Conservation (phyloP, 2,888 invertebrate genomes). For the Taenaris catops region DNA sequence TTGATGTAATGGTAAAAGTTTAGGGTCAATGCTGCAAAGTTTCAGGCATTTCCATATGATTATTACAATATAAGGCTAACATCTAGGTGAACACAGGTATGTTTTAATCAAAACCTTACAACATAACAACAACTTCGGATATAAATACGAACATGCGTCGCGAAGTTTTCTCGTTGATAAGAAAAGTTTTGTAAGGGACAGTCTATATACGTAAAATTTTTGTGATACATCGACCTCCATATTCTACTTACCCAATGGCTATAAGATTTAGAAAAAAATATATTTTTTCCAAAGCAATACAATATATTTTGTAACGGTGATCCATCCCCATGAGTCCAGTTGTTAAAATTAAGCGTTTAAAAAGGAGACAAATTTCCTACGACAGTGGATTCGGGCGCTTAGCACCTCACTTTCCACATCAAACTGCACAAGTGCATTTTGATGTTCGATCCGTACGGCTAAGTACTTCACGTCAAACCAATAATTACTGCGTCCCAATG, state of each 20-base stretch:
- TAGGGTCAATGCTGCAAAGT: constrained; percentile 1
- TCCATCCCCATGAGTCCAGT: too few species aligned
- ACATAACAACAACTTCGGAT: constrained; percentile 14
- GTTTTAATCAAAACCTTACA: constrained; percentile 15
- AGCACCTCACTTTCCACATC: constrained; percentile 64
- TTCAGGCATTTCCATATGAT: constrained; percentile 3
- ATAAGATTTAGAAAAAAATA: too few species aligned
- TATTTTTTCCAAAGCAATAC: too few species aligned
- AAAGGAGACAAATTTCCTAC: constrained; percentile 71
- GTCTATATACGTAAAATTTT: constrained; percentile 17
- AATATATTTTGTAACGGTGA: too few species aligned
- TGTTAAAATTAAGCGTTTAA: too few species aligned
- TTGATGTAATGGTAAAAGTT: constrained; percentile 4
- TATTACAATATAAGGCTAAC: constrained; percentile 2
- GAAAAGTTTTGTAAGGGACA: constrained; percentile 21
- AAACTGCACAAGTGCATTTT: constrained; percentile 38
- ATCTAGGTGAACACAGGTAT: constrained; percentile 3
- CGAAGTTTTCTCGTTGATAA: constrained; percentile 21
- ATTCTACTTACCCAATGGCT: too few species aligned
- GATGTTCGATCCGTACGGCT: constrained; percentile 47
- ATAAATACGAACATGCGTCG: constrained; percentile 16
- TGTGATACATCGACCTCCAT: constrained; percentile 9
- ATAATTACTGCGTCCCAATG: constrained; percentile 33
- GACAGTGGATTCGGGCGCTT: constrained; percentile 59
- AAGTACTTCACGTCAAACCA: constrained; percentile 57